Evolutionary conservation across 1,140 invertebrate genomes (phyloP), one percentile per base, ranked within the genome.

Genomic region (Drosophila auraria): DNA sequence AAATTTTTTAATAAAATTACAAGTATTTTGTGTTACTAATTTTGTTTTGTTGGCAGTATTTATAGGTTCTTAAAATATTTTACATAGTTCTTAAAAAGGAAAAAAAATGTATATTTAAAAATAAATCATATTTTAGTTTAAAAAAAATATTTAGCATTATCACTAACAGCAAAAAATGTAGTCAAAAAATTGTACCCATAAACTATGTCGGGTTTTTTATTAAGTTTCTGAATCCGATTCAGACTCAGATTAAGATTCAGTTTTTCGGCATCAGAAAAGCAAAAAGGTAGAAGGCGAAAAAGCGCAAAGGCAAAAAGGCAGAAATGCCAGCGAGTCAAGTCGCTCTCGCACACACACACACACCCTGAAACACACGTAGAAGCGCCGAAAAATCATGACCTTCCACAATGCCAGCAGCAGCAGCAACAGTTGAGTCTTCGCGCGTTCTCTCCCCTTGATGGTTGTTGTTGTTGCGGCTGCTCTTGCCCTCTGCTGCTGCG

Each of bases 401-500:
- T 92, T 92, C 91, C 91, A 87, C 91, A 92, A 92, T 92, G 91
- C 91, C 91, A 92, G 73, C 86, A 83, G 80, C 77, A 73, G 66
- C 58, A 81, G 80, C 80, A 83, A 82, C 80, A 83, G 76, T 87
- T 87, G 78, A 74, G 44, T 69, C 44, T 38, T 44, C 20, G 58
- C 49, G 25, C 74, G 50, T 59, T 78, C 65, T 30, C 61, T 54
- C 64, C 74, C 51, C 56, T 47, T 33, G 1, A 11, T 61, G 40
- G 51, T 20, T 17, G 60, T 15, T 63, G 60, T 62, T 54, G 60
- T 8, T 45, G 20, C 20, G 20, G 58, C 59, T 69, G 62, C 65
- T 71, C 60, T 78, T 74, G 82, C 72, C 75, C 72, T 83, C 33
- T 27, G 61, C 6, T 63, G 60, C 61, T 69, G 62, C 65, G 70